Evolutionary conservation across 2,113 vertebrate genomes (phyloP).

Genomic region (Laticauda laticaudata): DNA sequence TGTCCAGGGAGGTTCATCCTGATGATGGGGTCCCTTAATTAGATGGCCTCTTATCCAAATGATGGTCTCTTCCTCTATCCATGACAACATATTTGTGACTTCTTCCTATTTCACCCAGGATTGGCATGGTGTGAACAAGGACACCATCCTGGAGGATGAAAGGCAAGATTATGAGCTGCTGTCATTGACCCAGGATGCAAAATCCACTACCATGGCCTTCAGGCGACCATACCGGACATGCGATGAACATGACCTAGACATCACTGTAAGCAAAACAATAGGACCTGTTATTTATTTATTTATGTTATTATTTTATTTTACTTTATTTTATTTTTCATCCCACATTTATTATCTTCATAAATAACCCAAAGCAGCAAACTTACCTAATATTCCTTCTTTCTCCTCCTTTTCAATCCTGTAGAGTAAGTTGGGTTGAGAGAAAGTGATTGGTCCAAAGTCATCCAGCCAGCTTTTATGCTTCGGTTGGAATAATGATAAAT

Average conservation of each 20-base stretch:
- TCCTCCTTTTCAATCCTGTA: neutral
- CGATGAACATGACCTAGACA: constrained; percentile 70
- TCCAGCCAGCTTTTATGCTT: neutral
- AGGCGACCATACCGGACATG: constrained; percentile 64
- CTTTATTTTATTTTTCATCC: neutral
- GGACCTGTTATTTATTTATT: neutral
- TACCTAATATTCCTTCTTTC: neutral
- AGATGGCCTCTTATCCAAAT: neutral
- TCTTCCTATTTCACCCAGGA: constrained; percentile 62
- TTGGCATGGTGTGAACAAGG: constrained; percentile 56
- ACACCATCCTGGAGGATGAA: constrained; percentile 64
- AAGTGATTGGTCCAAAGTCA: neutral
- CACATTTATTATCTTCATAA: no score
- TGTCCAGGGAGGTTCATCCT: neutral
- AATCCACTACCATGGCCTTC: constrained; percentile 73
- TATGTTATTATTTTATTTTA: no score
- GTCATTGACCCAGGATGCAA: constrained; percentile 61
- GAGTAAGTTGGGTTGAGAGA: neutral
- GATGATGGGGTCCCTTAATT: neutral
- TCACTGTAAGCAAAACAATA: constrained; percentile 65
- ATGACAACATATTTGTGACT: neutral
- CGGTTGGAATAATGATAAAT: neutral
- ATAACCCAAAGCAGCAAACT: no score
- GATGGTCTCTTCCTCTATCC: neutral
- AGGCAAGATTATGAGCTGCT: constrained; percentile 76